These are phyloP conservation scores for Lamellibrachia luymesi DNA, from an alignment of 1,140 invertebrate species.

Conservation along the genomic window DNA sequence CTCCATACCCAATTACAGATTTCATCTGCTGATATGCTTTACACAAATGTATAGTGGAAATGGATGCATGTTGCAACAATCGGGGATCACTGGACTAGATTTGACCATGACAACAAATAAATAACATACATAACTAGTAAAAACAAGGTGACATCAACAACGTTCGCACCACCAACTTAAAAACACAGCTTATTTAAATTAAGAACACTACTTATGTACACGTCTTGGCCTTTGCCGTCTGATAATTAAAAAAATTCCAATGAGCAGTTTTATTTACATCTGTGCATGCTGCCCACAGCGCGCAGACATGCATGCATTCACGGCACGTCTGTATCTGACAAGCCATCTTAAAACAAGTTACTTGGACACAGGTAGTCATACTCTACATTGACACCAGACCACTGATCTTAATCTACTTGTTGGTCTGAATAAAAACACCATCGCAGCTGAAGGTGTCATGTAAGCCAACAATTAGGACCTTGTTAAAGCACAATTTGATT, in stretches of 20 bases:
- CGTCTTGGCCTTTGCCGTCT: not conserved
- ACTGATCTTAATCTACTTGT: not conserved
- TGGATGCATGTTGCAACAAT: not conserved
- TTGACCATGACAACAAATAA: conserved; percentile 1
- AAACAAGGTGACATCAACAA: not conserved
- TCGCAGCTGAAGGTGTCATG: not conserved
- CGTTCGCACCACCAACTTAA: not conserved
- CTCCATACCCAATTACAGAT: not conserved
- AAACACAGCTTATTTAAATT: not conserved
- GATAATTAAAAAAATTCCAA: conserved; percentile 1
- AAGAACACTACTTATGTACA: conserved; percentile 5
- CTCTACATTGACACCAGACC: not conserved
- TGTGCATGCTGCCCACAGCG: not conserved
- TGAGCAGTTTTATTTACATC: conserved; percentile 1
- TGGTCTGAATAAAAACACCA: not conserved
- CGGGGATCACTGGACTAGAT: not conserved
- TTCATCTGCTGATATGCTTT: conserved; percentile 1
- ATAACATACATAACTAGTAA: not conserved
- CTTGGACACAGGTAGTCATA: not conserved
- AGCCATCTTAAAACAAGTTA: not conserved
- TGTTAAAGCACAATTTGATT: not conserved
- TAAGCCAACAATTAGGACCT: not conserved
- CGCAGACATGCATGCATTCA: not conserved
- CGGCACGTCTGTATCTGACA: not conserved
- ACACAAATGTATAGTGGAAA: not conserved